A percentile compares a stretch with the other conserved stretches of the same genome.
phyloP scores from a whole-genome alignment of 2,797 vertebrate species.

The Psittacula derbiana region DNA sequence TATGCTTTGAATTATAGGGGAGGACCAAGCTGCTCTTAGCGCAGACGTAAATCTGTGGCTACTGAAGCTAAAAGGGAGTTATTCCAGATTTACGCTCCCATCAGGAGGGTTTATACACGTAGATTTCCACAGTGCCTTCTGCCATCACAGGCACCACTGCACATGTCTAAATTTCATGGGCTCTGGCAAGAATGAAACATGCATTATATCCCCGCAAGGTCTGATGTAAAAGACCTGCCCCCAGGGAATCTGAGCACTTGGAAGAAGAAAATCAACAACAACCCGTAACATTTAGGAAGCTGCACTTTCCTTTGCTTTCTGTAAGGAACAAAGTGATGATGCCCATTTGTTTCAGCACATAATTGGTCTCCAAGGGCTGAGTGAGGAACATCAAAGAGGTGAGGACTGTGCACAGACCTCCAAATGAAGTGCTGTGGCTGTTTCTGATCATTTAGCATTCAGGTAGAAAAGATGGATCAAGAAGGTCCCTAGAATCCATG shows the following conservation, averaged over 20 bases:
- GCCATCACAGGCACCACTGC: neutral
- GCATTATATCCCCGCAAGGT: neutral
- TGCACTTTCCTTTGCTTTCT: neutral
- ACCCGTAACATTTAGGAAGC: neutral
- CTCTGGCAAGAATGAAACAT: neutral
- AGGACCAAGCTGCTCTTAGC: neutral
- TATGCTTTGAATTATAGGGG: neutral
- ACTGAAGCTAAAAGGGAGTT: slow-evolving; percentile 38
- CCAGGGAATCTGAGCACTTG: neutral
- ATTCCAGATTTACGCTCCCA: slow-evolving; percentile 31
- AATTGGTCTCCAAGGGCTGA: neutral
- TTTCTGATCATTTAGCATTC: neutral
- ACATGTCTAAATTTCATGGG: neutral
- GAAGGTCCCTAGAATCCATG: neutral
- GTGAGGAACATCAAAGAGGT: neutral
- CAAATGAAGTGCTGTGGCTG: neutral
- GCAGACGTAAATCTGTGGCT: slow-evolving; percentile 25
- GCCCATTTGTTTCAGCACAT: neutral
- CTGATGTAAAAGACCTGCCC: neutral
- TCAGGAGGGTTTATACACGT: neutral
- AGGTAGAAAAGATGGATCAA: neutral
- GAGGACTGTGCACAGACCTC: neutral
- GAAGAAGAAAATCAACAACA: slow-evolving; percentile 25
- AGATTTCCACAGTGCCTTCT: slow-evolving; percentile 1
- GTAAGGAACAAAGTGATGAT: neutral